Evolutionary conservation across 2,797 vertebrate species (phyloP).

Genomic region (Malurus splendens): DNA sequence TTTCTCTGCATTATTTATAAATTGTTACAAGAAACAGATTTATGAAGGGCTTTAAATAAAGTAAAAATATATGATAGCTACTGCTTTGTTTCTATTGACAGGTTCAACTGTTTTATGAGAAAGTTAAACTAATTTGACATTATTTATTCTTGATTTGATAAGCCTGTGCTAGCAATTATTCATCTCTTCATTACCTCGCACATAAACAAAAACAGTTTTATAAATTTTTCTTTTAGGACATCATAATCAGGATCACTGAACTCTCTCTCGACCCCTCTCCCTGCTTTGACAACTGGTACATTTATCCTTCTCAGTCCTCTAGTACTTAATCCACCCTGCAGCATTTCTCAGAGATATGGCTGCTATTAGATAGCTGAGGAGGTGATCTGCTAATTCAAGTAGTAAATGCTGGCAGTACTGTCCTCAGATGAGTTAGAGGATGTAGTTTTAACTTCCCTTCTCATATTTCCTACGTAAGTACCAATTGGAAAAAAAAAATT

Average conservation of each 20-base stretch:
- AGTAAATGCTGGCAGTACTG: not conserved
- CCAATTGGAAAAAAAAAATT: not conserved
- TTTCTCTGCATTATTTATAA: not conserved
- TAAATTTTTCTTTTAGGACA: not conserved
- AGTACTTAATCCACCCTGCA: not conserved
- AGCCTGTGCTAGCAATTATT: not conserved
- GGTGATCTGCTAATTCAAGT: not conserved
- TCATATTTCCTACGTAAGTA: not conserved
- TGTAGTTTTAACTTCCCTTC: not conserved
- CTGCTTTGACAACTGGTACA: not conserved
- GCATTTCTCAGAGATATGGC: not conserved
- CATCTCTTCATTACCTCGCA: not conserved
- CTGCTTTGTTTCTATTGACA: not conserved
- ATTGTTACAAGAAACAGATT: not conserved
- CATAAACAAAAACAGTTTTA: not conserved
- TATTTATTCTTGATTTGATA: not conserved
- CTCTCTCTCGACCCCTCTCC: not conserved
- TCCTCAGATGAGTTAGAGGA: not conserved
- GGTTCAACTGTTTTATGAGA: not conserved
- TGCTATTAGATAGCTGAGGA: not conserved
- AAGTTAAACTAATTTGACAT: not conserved
- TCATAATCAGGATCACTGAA: not conserved
- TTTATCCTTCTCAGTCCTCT: not conserved
- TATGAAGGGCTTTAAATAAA: not conserved
- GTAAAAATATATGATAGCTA: not conserved